These are phyloP conservation scores for Baryphthengus martii DNA, from an alignment of 2,113 vertebrate genomes.

Conservation along the genomic window DNA sequence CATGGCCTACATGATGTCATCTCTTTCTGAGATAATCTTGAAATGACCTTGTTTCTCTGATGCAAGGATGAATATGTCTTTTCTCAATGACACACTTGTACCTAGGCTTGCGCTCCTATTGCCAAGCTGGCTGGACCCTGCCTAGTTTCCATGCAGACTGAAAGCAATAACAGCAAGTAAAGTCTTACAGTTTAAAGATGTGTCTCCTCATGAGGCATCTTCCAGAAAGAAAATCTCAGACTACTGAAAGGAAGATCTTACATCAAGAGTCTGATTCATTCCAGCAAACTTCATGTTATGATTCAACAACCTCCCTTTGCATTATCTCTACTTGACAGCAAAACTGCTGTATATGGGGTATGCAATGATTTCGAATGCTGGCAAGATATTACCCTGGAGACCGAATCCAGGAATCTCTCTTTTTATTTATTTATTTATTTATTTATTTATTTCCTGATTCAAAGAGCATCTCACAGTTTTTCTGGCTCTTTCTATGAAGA, in stretches of 20 bases:
- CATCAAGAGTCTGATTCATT: not conserved
- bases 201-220: not conserved
- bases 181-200: not conserved
- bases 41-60: not conserved
- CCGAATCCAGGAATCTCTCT: not conserved
- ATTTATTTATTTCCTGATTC: not conserved
- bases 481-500: not conserved
- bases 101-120: not conserved
- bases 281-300: not conserved
- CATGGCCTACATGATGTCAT: not conserved
- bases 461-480: constrained; percentile 22
- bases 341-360: not conserved
- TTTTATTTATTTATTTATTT: not conserved
- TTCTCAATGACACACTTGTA: not conserved
- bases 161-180: not conserved
- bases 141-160: not conserved
- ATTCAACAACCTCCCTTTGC: not conserved
- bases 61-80: not conserved
- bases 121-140: not conserved
- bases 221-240: not conserved
- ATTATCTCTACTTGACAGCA: not conserved
- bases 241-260: not conserved
- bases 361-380: not conserved
- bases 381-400: not conserved
- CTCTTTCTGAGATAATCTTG: constrained; percentile 4